Conservation (phyloP, 1,140 invertebrate species). For the Phortica variegata region DNA sequence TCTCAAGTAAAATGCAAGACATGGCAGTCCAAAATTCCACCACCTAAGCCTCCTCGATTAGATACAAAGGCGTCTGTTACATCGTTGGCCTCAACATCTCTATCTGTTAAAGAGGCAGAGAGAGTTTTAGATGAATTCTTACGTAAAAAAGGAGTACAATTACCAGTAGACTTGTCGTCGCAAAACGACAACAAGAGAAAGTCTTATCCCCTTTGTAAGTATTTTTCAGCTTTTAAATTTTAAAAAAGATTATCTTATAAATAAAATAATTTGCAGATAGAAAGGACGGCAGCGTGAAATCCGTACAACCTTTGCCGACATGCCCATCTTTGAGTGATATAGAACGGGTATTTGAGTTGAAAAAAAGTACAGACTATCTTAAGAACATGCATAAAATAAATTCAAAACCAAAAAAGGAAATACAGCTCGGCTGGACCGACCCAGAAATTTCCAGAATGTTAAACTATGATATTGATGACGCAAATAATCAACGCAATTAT, state of each 20-base stretch:
- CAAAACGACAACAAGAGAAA: slow-evolving; percentile 27
- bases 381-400: slow-evolving; percentile 32
- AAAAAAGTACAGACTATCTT: slow-evolving; percentile 32
- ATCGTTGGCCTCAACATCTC: slow-evolving; percentile 35
- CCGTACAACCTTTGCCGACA: slow-evolving; percentile 21
- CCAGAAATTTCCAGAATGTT: slow-evolving; percentile 47
- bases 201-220: slow-evolving; percentile 48
- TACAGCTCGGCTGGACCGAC: slow-evolving; percentile 39
- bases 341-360: slow-evolving; percentile 38
- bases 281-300: slow-evolving; percentile 20
- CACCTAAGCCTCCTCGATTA: slow-evolving; percentile 43
- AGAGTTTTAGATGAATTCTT: slow-evolving; percentile 44
- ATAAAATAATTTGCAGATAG: slow-evolving; percentile 24
- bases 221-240: slow-evolving; percentile 14
- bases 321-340: slow-evolving; percentile 49
- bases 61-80: slow-evolving; percentile 33
- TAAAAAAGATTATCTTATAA: too few relatives aligned
- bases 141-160: slow-evolving; percentile 27
- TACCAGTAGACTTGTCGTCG: slow-evolving; percentile 11
- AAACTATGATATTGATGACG: slow-evolving; percentile 25
- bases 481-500: slow-evolving; percentile 14
- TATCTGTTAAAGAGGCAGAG: slow-evolving; percentile 43
- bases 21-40: slow-evolving; percentile 24
- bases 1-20: slow-evolving; percentile 33
- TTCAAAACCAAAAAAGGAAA: slow-evolving; percentile 26